Conservation (phyloP, 1,140 invertebrate species). For the Drosophila lowei region DNA sequence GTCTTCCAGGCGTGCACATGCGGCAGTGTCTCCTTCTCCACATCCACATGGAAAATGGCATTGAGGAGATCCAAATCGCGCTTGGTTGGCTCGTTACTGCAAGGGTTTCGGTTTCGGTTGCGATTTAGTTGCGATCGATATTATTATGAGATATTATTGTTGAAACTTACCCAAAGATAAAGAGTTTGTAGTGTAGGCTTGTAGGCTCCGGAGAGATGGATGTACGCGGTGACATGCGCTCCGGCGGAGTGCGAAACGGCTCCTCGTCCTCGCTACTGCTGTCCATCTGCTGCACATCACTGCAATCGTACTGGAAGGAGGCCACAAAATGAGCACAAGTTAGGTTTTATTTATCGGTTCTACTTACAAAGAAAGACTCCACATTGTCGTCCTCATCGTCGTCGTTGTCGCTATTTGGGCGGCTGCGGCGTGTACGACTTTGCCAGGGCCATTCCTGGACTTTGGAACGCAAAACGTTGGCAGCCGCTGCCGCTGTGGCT, state of each 20-base stretch:
- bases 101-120: conserved; percentile 24
- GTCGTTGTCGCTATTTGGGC: conserved; percentile 27
- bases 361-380: conserved; percentile 56
- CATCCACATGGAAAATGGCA: conserved; percentile 84
- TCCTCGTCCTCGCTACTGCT: conserved; percentile 51
- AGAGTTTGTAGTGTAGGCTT: conserved; percentile 45
- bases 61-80: conserved; percentile 88
- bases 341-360: neutral
- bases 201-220: conserved; percentile 30
- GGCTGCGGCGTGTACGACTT: conserved; percentile 1
- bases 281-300: neutral
- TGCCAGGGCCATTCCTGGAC: neutral
- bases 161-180: conserved; percentile 65
- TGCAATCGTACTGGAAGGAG: conserved; percentile 26
- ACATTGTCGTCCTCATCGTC: conserved; percentile 36
- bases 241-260: conserved; percentile 84
- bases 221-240: conserved; percentile 79
- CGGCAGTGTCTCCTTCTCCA: conserved; percentile 86
- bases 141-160: neutral
- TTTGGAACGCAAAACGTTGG: neutral
- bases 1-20: conserved; percentile 88
- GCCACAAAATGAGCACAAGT: neutral
- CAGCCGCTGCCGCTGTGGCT: conserved; percentile 3
- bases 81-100: conserved; percentile 87
- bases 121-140: neutral